Evolutionary conservation across 1,140 invertebrate species (phyloP), one percentile per base, ranked within the genome.

Genomic region (Hormaphis cornu): DNA sequence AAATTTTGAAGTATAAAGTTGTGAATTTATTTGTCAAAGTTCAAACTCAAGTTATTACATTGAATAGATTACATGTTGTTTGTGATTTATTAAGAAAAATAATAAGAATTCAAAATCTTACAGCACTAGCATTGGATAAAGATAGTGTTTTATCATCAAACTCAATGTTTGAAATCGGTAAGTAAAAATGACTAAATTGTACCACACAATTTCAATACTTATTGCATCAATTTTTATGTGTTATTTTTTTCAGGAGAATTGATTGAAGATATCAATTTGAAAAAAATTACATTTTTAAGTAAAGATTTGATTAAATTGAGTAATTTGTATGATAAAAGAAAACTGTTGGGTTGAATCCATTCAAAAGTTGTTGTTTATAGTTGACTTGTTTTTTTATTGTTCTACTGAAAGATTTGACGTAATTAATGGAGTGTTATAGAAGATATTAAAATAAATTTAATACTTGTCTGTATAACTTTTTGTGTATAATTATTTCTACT

Each of bases 81-180:
- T 66, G 61, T 66, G 61, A 66, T 66, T 35, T 66, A 37, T 48
- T 66, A 35, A 66, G 61, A 24, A 66, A 66, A 66, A 66, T 66
- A 35, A 66, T 48, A 8, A 66, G 61, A 14, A 66, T 14, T 6
- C 61, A 66, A 66, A 66, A 14, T 66, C 12, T 66, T 14, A 48
- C 61, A 24, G 20, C 20, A 8, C 40, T 50, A 33, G 44, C 28
- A 35, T 16, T 66, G 24, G 18, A 48, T 33, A 66, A 66, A 66
- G 44, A 66, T 33, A 66, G 22, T n/a, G 8, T 20, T 3, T 20
- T 66, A 22, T 50, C 61, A 22, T 16, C 26, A 6, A 33, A 48
- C n/a, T 48, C 8, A 4, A 50, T 66, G 1, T 24, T 66, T 50
- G 61, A 66, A 50, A 66, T 66, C 16, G 35, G 61, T 66, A 66